A percentile compares a stretch with the other conserved stretches of the same genome.
phyloP scores from a whole-genome alignment of 2,888 invertebrate species.

The Drosophila fungiperda region DNA sequence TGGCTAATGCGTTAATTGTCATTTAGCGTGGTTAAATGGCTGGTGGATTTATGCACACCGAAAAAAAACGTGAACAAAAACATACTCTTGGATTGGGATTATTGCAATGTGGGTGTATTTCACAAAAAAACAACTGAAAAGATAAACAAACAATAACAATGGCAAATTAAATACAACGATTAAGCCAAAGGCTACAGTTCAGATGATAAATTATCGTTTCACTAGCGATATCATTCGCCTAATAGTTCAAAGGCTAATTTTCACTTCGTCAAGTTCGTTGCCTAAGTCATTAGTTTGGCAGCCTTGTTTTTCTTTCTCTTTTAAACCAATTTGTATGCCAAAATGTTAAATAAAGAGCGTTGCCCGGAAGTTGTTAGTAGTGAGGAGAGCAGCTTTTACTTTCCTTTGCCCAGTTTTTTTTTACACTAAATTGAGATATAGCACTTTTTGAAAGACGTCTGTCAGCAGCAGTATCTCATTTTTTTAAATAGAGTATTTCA shows the following conservation, averaged over 20 bases:
- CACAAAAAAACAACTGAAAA: not conserved
- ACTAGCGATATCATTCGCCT: constrained; percentile 1
- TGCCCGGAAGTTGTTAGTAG: constrained; percentile 68
- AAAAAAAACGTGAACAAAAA: not conserved
- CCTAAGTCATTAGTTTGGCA: constrained; percentile 64
- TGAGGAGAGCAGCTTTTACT: constrained; percentile 40
- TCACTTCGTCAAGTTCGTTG: constrained; percentile 73
- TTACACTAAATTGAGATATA: constrained; percentile 10
- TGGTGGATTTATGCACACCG: constrained; percentile 56
- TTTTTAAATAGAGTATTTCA: not conserved
- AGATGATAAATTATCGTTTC: constrained; percentile 20
- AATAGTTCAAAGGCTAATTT: constrained; percentile 69
- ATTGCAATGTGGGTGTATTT: constrained; percentile 29
- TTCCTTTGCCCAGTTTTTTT: constrained; percentile 18
- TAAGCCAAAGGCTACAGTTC: constrained; percentile 8
- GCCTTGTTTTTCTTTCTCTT: constrained; percentile 41
- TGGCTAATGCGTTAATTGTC: constrained; percentile 77
- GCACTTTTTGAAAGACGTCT: not conserved
- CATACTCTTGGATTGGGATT: constrained; percentile 3
- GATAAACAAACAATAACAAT: constrained; percentile 24
- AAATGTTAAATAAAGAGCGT: constrained; percentile 31
- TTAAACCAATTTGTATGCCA: constrained; percentile 65
- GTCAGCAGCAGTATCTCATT: not conserved
- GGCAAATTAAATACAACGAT: constrained; percentile 33
- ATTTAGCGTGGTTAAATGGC: constrained; percentile 70